Evolutionary conservation across 1,140 invertebrate genomes (phyloP), one percentile per base, ranked within the genome.

Genomic region (Lucilia cuprina): DNA sequence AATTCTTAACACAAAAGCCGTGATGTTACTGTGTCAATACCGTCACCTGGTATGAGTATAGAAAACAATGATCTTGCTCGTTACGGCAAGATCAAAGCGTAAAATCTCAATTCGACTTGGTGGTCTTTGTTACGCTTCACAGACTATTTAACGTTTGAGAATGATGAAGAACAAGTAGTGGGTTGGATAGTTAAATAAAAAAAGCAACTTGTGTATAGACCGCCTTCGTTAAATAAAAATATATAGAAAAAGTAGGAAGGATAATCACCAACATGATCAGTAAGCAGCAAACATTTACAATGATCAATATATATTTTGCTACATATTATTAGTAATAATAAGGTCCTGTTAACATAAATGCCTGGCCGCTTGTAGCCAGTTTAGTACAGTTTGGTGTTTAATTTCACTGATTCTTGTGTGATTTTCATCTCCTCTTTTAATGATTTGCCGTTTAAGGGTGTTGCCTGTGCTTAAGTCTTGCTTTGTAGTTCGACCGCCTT

Each of bases 11-110:
- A 82, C 60, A 77, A 82, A 82, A 30, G 21, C n/a, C 77, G 55
- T 80, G 77, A 74, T 65, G 82, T 82, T 34, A 35, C 82, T 75
- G 84, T 82, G 82, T 75, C 70, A 49, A 60, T 49, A 83, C 87
- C 88, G 88, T 89, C 88, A 89, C 89, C 89, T 88, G 88, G 87
- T 87, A 87, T 85, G 88, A 88, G 88, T 87, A 89, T 77, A 78
- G 14, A 47, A 12, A 17, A 85, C 60, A 85, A 82, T 84, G 87
- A 86, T 88, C 7, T 5, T 60, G 83, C 83, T 88, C 86, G 89
- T 87, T 84, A 89, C 89, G 89, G 89, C 87, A 86, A 87, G 86
- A 90, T 90, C 89, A 90, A 90, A 90, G 89, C 86, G 86, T 89
- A 88, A 89, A 90, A 89, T 88, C 86, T 86, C 65, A 70, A 90